These are phyloP conservation scores for Luscinia megarhynchos DNA, from an alignment of 2,797 vertebrate genomes.

Conservation along the genomic window DNA sequence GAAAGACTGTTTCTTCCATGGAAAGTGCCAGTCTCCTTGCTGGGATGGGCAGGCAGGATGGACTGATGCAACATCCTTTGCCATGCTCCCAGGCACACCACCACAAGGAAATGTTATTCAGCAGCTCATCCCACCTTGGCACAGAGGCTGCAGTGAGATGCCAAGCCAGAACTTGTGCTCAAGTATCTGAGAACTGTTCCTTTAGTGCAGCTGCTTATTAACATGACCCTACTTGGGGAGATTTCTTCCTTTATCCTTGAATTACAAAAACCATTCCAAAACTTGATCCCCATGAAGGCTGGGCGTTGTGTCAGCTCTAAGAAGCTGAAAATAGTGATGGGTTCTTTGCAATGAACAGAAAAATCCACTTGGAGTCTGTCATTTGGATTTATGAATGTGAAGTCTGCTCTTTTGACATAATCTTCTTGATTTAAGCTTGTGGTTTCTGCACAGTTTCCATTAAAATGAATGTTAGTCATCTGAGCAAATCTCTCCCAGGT, in stretches of 20 bases:
- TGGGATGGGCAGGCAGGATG: not conserved
- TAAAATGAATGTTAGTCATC: conserved; percentile 42
- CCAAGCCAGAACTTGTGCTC: conserved; percentile 44
- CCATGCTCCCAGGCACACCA: conserved; percentile 3
- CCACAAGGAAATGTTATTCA: conserved; percentile 18
- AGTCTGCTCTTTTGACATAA: conserved; percentile 36
- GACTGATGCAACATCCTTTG: conserved; percentile 30
- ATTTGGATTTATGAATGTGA: conserved; percentile 38
- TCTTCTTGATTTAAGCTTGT: conserved; percentile 43
- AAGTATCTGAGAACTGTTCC: conserved; percentile 35
- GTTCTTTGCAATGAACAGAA: conserved; percentile 14
- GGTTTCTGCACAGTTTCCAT: conserved; percentile 50
- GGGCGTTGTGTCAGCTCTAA: conserved; percentile 21
- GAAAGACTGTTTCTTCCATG: conserved; percentile 2
- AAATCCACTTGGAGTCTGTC: conserved; percentile 35
- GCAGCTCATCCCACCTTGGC: conserved; percentile 32
- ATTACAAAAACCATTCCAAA: conserved; percentile 28
- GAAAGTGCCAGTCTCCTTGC: not conserved
- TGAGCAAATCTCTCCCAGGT: conserved; percentile 36
- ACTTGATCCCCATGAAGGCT: conserved; percentile 1
- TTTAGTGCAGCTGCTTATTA: conserved; percentile 54
- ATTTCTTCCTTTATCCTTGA: conserved; percentile 39
- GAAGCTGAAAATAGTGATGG: conserved; percentile 26
- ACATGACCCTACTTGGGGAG: not conserved
- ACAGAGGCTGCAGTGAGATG: not conserved